These are phyloP conservation scores for Sternotherus odoratus DNA, from an alignment of 2,797 vertebrate species.

Conservation along the genomic window DNA sequence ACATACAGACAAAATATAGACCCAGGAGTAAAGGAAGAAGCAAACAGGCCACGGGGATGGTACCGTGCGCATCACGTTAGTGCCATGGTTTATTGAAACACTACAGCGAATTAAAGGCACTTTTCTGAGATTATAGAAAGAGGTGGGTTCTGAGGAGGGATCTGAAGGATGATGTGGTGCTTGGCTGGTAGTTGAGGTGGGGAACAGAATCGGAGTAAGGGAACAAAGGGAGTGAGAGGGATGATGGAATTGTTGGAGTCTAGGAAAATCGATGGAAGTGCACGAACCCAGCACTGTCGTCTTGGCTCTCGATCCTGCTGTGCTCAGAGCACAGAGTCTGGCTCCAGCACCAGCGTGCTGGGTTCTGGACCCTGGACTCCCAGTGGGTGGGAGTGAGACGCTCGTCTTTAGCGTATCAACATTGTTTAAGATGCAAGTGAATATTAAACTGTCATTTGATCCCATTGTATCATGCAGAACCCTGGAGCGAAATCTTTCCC, in stretches of 20 bases:
- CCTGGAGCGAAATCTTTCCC: not conserved
- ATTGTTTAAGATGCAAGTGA: not conserved
- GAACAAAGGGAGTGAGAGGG: not conserved
- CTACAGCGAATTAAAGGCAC: not conserved
- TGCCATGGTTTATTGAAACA: not conserved
- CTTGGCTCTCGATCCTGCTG: not conserved
- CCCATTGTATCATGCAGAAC: not conserved
- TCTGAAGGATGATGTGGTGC: not conserved
- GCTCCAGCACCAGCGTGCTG: not conserved
- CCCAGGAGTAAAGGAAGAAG: not conserved
- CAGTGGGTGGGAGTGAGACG: not conserved
- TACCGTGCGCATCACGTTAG: not conserved
- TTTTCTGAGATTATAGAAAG: not conserved
- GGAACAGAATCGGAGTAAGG: not conserved
- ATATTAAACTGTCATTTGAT: not conserved
- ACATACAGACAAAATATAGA: not conserved
- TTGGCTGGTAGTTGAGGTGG: not conserved
- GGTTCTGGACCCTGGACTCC: not conserved
- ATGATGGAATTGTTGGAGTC: not conserved
- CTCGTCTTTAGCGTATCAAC: not conserved
- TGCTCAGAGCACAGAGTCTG: not conserved
- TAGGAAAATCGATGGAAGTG: not conserved
- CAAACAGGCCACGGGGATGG: not conserved
- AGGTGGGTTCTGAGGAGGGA: not conserved
- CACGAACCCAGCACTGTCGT: accelerated